Evolutionary conservation across 2,113 vertebrate genomes (phyloP), one percentile per base, ranked within the genome.

Genomic region (Harpagus bidentatus): DNA sequence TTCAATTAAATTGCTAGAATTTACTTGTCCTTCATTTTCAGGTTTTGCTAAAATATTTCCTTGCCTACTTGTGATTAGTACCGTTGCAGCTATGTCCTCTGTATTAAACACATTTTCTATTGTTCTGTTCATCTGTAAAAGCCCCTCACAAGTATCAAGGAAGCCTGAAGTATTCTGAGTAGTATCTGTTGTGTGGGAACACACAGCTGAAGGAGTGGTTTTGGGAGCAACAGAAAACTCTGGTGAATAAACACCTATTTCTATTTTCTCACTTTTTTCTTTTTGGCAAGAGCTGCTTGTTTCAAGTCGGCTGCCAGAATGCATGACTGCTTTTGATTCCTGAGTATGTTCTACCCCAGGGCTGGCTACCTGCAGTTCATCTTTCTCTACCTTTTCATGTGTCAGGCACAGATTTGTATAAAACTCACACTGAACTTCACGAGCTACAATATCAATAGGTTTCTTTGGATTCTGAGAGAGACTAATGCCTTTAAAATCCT

Each of bases 401-500:
- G 38, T 76, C 63, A 63, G 76, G 77, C 79, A 65, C 22, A 88
- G 58, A 31, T 85, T 77, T 43, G 40, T 77, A 50, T 73, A 86
- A 59, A 93, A 53, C 28, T 97, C 85, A 77, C 21, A 31, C 9
- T 90, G 92, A 91, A 58, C 79, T 72, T 73, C 87, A 81, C 70
- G 71, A 85, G 48, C 34, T 70, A 74, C 12, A 17, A 0, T 19
- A 38, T 80, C 86, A 93, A 42, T 18, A 85, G 43, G 43, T 67
- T 90, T 95, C 70, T 84, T 91, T 87, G 93, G 62, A 82, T 59
- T 96, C 67, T 88, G 95, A 82, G 67, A 32, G 10, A 89, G 28
- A 87, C 8, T 21, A 31, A 55, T 29, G 40, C 22, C 92, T 95
- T 97, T 91, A 65, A 93, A 91, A 63, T 88, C 84, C 36, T 87